A percentile compares a stretch with the other conserved stretches of the same genome.
These are phyloP conservation scores for Eira barbara DNA, from an alignment of 2,113 vertebrate genomes.

Conservation along the genomic window DNA sequence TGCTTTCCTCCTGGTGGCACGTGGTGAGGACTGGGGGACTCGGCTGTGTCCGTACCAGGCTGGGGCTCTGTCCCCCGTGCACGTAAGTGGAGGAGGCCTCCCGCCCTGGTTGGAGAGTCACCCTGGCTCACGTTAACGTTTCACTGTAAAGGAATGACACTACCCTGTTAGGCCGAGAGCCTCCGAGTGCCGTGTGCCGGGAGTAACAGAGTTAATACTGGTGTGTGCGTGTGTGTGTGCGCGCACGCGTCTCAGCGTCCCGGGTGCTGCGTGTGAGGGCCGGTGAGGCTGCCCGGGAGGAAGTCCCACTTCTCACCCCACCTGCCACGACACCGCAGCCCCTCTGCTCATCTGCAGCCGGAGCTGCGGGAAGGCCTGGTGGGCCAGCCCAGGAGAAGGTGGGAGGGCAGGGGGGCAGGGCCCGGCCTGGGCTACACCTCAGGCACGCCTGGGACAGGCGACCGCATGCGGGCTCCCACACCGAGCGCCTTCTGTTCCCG, in stretches of 20 bases:
- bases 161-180: not conserved
- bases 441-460: not conserved
- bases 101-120: not conserved
- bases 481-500: not conserved
- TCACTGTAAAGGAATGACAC: not conserved
- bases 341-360: rapidly evolving
- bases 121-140: not conserved
- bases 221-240: too few species aligned
- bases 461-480: not conserved
- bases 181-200: rapidly evolving
- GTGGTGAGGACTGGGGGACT: rapidly evolving
- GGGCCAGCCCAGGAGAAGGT: not conserved
- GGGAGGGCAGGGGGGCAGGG: not conserved
- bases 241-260: not conserved
- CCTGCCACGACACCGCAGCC: rapidly evolving
- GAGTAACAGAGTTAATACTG: rapidly evolving
- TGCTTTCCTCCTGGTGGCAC: not conserved
- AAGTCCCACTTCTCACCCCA: not conserved
- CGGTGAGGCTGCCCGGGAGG: not conserved
- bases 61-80: not conserved
- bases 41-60: too few species aligned
- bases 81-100: not conserved
- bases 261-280: not conserved
- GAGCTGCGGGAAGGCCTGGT: not conserved
- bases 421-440: not conserved